These are phyloP conservation scores for Poliocrania exsul DNA, from an alignment of 2,797 vertebrate genomes.

Conservation along the genomic window DNA sequence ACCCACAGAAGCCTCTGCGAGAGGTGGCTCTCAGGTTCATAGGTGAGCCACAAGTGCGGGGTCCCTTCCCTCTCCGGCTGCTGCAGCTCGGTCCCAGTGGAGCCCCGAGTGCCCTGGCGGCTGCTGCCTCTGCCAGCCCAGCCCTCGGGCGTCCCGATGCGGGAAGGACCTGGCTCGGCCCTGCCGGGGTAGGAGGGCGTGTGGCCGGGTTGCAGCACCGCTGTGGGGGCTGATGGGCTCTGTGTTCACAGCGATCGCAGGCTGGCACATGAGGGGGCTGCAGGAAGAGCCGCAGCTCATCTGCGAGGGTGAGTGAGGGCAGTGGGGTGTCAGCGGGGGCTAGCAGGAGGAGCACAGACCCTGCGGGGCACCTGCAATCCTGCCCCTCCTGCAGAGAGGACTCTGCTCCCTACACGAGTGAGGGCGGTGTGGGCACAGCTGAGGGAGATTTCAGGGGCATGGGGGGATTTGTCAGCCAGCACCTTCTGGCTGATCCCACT, in stretches of 20 bases:
- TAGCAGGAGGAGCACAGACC: neutral
- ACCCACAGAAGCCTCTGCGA: too few relatives aligned
- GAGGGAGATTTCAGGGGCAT: neutral
- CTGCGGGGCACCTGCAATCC: neutral
- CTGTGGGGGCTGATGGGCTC: too few relatives aligned
- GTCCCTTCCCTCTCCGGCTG: neutral
- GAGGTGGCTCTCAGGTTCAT: too few relatives aligned
- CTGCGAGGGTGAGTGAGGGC: neutral
- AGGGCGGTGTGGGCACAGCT: neutral
- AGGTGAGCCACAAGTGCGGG: too few relatives aligned
- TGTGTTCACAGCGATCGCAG: neutral
- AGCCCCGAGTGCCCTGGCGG: neutral
- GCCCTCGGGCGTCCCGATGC: neutral
- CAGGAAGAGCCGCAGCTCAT: neutral
- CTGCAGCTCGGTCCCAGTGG: neutral
- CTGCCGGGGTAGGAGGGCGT: too few relatives aligned
- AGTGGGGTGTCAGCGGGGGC: fast-evolving
- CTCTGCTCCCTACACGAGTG: neutral
- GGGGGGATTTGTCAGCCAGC: neutral
- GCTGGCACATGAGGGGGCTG: neutral
- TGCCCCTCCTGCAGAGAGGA: too few relatives aligned
- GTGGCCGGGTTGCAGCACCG: too few relatives aligned
- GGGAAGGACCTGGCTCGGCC: too few relatives aligned
- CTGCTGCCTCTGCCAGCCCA: neutral
- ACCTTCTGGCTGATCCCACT: neutral